Conservation (phyloP, 2,888 invertebrate species). For the Mesoligia furuncula region DNA sequence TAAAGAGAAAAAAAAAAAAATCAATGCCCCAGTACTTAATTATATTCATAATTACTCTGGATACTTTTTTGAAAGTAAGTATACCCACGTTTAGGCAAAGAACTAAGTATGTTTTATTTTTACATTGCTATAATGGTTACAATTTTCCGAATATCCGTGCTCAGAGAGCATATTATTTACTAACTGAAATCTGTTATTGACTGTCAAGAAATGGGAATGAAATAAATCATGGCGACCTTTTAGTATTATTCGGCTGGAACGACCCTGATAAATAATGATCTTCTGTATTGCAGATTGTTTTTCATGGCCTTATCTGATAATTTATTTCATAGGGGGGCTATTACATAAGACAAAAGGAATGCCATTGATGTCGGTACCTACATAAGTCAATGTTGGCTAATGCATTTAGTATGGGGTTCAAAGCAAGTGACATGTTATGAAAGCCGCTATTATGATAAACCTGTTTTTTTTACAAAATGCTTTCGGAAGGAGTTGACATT, state of each 20-base stretch:
- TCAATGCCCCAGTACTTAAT: neutral
- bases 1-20: no score
- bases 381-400: neutral
- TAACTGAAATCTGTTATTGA: constrained; percentile 54
- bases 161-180: constrained; percentile 46
- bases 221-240: constrained; percentile 46
- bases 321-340: constrained; percentile 34
- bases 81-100: neutral
- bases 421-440: neutral
- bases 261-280: constrained; percentile 46
- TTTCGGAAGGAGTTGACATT: no score
- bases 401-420: constrained; percentile 2
- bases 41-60: neutral
- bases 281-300: constrained; percentile 39
- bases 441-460: no score
- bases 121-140: neutral
- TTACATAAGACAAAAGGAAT: constrained; percentile 6
- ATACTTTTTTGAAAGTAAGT: neutral
- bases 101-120: constrained; percentile 1
- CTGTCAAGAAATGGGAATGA: constrained; percentile 50
- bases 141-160: constrained; percentile 3
- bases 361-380: neutral
- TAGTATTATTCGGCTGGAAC: constrained; percentile 49
- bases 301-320: constrained; percentile 28
- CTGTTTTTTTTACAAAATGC: neutral